phyloP scores from a whole-genome alignment of 2,797 vertebrate genomes.

The Meriones psammophilus region DNA sequence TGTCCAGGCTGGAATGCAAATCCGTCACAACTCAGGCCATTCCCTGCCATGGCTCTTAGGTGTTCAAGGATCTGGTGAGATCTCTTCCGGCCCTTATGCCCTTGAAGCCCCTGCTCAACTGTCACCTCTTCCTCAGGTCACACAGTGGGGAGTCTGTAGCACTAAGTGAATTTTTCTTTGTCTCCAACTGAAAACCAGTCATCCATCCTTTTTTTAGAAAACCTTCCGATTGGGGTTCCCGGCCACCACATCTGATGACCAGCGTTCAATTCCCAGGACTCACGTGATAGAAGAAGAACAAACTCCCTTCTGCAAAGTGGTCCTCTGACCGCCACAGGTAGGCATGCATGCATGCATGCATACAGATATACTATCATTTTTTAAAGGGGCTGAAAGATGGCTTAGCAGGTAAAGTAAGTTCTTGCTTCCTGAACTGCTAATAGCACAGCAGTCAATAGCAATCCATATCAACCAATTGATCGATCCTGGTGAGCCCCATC shows the following conservation, averaged over 20 bases:
- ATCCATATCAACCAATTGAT: too few species aligned
- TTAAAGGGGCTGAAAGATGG: neutral
- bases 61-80: neutral
- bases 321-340: neutral
- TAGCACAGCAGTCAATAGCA: neutral
- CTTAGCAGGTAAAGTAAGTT: neutral
- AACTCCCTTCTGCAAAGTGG: neutral
- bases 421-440: neutral
- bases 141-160: neutral
- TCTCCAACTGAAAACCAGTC: neutral
- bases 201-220: neutral
- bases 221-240: neutral
- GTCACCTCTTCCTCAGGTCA: neutral
- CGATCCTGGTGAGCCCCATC: neutral
- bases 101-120: neutral
- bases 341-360: neutral
- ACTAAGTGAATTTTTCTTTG: neutral
- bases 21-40: neutral
- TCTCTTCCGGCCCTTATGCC: too few species aligned
- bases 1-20: neutral
- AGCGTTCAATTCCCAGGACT: neutral
- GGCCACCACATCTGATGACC: neutral
- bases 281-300: too few species aligned
- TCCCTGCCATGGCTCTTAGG: neutral
- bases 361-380: neutral